Base-by-base conservation (phyloP, 2,797 vertebrate species). In the Dipus sagitta region DNA sequence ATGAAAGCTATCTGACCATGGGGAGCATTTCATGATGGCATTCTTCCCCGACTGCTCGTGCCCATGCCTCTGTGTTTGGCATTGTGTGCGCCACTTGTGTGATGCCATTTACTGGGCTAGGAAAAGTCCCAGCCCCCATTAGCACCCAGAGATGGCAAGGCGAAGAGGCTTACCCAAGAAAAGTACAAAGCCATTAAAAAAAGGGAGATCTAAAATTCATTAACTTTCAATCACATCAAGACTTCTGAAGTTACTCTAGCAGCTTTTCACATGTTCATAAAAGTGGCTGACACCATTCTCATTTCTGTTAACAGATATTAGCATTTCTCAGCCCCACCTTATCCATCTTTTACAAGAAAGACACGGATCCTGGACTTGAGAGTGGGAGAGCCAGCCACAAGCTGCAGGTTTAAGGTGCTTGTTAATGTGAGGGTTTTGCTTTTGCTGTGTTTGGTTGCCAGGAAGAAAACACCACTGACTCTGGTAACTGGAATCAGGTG, bases 51-150 rank as follows among this genome's bases (percentile, higher is more conserved):
- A 32, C n/a, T 11, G 2, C 30, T 60, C 38, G 28, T 28, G 24
- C 81, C 38, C 30, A 1, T 13, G 62, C 7, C 52, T 86, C 64
- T 54, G 42, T 11, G 11, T 81, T 77, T 71, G 82, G 42, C 52
- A 34, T 47, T 88, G 28, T 74, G 78, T 26, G 2, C 75, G 88
- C 38, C 32, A 77, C 21, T 34, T 77, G 23, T 60, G 85, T 91
- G 90, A 95, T 91, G 94, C 90, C 93, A 93, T 88, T 97, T 86
- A 83, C 70, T 75, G 58, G 34, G 80, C 62, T 52, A 86, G 70
- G 84, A 85, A 95, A 96, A 92, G 87, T 30, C 65, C 67, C 70
- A 84, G 72, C 52, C 82, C 34, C 42, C 38, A 38, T 88, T 38
- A 71, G 72, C 83, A 91, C 72, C 80, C 82, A 68, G 67, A 87